phyloP scores from a whole-genome alignment of 1,140 invertebrate genomes.

The Coenobita brevimanus region DNA sequence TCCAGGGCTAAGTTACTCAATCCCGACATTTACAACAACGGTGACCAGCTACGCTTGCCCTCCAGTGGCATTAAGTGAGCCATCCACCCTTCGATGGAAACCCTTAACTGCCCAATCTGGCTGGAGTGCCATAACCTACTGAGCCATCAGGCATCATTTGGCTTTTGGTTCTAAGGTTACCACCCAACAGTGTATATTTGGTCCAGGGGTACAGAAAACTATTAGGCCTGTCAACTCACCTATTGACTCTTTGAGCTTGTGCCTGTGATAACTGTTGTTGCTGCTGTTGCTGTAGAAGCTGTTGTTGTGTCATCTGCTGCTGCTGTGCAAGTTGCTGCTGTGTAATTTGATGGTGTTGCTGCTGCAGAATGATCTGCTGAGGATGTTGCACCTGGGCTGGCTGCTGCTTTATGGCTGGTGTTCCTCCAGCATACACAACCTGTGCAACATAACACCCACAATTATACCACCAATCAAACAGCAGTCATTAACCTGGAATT shows the following conservation, averaged over 20 bases:
- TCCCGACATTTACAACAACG: too few species aligned
- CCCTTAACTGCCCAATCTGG: too few species aligned
- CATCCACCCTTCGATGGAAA: too few species aligned
- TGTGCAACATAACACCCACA: not conserved
- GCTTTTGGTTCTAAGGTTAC: not conserved
- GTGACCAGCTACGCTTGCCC: too few species aligned
- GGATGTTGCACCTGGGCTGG: not conserved
- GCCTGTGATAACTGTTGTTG: not conserved
- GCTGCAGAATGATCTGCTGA: slow-evolving; percentile 31
- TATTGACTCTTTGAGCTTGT: slow-evolving; percentile 1
- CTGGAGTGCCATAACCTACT: too few species aligned
- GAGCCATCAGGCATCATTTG: too few species aligned
- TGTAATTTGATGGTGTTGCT: slow-evolving; percentile 27
- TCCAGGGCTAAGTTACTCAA: too few species aligned
- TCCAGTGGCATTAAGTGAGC: too few species aligned
- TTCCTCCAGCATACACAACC: slow-evolving; percentile 42
- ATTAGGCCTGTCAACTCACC: not conserved
- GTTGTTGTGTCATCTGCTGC: slow-evolving; percentile 40
- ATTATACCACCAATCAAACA: too few species aligned
- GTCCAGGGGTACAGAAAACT: not conserved
- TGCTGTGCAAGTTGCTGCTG: slow-evolving; percentile 37
- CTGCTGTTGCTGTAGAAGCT: slow-evolving; percentile 28
- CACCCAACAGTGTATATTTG: not conserved
- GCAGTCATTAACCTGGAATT: too few species aligned
- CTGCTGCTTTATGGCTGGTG: not conserved